These are phyloP conservation scores for Crocidura indochinensis DNA, from an alignment of 2,797 vertebrate genomes.

Conservation along the genomic window DNA sequence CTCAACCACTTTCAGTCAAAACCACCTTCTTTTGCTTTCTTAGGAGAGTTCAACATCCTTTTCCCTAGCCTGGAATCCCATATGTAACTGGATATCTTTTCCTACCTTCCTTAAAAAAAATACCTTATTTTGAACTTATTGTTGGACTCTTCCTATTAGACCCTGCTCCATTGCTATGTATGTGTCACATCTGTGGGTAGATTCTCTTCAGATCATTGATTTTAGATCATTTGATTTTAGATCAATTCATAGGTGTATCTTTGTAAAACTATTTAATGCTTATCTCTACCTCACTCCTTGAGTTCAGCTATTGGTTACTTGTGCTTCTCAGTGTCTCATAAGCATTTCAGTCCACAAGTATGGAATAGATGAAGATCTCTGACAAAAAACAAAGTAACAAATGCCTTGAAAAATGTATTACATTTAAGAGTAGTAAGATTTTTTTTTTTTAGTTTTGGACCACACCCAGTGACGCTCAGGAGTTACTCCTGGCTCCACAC, in stretches of 20 bases:
- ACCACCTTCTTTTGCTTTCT: neutral
- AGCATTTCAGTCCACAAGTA: neutral
- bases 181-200: neutral
- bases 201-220: neutral
- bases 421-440: neutral
- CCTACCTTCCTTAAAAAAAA: neutral
- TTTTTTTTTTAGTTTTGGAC: neutral
- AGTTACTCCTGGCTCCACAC: no score
- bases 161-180: neutral
- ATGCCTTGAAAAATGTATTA: slow-evolving; percentile 79
- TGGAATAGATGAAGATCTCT: neutral
- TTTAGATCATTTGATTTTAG: neutral
- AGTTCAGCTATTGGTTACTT: neutral
- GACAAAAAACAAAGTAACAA: slow-evolving; percentile 74
- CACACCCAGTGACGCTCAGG: no score
- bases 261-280: neutral
- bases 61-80: neutral
- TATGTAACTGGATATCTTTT: neutral
- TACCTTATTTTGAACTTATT: neutral
- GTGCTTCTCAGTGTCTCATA: neutral
- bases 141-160: neutral
- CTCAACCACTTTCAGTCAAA: neutral
- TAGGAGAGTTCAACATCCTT: neutral
- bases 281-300: neutral
- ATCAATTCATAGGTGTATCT: neutral